A percentile compares a stretch with the other conserved stretches of the same genome.
Conservation (phyloP, 2,888 invertebrate species). For the Drosophila leonis region DNA sequence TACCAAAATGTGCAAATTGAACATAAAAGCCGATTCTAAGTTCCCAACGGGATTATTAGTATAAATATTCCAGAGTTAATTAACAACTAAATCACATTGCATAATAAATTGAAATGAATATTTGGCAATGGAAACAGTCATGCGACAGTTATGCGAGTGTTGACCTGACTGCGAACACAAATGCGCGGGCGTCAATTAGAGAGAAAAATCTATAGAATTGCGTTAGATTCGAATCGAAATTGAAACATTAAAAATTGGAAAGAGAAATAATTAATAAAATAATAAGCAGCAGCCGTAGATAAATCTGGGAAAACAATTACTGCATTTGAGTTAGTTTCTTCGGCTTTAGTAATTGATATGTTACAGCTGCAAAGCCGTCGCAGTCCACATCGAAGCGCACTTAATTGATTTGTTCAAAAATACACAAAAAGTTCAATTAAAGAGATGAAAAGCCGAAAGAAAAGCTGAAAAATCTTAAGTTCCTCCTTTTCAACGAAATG, state of each 20-base stretch:
- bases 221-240: background rate
- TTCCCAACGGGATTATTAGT: conserved; percentile 53
- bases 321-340: conserved; percentile 1
- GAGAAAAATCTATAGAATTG: background rate
- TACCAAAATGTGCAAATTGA: conserved; percentile 63
- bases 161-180: conserved; percentile 3
- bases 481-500: conserved; percentile 44
- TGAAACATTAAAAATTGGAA: background rate
- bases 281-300: background rate
- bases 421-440: conserved; percentile 55
- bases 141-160: conserved; percentile 15
- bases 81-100: conserved; percentile 39
- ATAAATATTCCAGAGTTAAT: conserved; percentile 45
- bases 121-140: conserved; percentile 23
- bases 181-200: background rate
- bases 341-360: conserved; percentile 66
- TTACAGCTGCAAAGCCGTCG: conserved; percentile 42
- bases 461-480: conserved; percentile 33
- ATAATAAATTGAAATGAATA: conserved; percentile 36
- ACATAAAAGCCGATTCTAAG: conserved; percentile 25
- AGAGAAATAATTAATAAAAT: background rate
- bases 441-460: conserved; percentile 27
- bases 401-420: conserved; percentile 23
- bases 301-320: conserved; percentile 4
- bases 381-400: conserved; percentile 17